A percentile compares a stretch with the other conserved stretches of the same genome.
Conservation (phyloP, 2,888 invertebrate species). For the Monopis laevigella region DNA sequence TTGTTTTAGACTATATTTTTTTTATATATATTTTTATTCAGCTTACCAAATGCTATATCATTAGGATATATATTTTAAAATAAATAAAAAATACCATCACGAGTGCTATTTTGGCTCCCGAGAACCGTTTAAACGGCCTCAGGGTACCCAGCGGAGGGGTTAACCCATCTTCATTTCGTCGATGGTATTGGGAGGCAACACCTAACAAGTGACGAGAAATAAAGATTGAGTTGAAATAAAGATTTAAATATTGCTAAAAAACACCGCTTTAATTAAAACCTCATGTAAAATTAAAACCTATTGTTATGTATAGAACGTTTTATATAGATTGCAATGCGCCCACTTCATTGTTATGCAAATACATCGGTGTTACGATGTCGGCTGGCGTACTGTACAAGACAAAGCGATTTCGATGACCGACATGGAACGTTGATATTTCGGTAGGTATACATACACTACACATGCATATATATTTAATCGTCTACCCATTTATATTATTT, state of each 20-base stretch:
- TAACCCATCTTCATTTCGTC: no score
- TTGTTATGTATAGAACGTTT: constrained; percentile 6
- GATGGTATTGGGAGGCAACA: no score
- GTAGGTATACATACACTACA: no score
- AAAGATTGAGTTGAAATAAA: neutral
- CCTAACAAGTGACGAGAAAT: no score
- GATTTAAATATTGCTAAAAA: neutral
- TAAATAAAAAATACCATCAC: neutral
- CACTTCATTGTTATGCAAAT: constrained; percentile 63
- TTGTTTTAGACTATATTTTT: neutral
- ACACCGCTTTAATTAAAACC: constrained; percentile 4
- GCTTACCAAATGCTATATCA: neutral
- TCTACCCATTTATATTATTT: no score
- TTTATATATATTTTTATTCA: neutral
- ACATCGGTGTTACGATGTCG: constrained; percentile 46
- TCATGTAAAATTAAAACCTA: constrained; percentile 3
- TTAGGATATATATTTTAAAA: neutral
- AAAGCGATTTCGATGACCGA: constrained; percentile 59
- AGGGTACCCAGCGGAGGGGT: no score
- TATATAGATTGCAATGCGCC: constrained; percentile 26
- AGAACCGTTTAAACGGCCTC: no score
- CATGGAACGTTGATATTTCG: constrained; percentile 46
- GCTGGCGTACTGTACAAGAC: constrained; percentile 34
- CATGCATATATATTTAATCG: no score
- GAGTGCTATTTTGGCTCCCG: no score